Percentiles rank a stretch among this genome's conserved stretches.
Evolutionary conservation across 2,113 vertebrate species (phyloP).

Genomic region (Chionis minor): DNA sequence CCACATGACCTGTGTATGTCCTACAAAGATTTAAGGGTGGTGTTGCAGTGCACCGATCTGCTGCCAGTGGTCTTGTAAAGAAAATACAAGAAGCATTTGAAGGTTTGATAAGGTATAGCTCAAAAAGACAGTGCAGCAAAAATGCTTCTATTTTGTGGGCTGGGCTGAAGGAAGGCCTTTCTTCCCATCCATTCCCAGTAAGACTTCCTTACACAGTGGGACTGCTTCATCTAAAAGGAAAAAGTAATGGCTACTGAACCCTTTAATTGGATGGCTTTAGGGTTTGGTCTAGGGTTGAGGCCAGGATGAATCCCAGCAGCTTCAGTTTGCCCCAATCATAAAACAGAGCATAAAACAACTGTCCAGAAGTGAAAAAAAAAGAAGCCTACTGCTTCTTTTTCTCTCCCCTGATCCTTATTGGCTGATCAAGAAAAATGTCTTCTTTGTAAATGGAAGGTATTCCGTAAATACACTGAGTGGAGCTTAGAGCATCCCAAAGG

Average conservation of each 20-base stretch:
- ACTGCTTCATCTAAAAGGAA: background rate
- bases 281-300: background rate
- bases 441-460: constrained; percentile 43
- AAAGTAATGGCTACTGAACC: background rate
- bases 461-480: constrained; percentile 52
- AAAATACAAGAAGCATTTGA: background rate
- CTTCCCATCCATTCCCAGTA: background rate
- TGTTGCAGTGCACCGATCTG: background rate
- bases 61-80: background rate
- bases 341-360: constrained; percentile 6
- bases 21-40: background rate
- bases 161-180: background rate
- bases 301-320: background rate
- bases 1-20: background rate
- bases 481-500: constrained; percentile 44
- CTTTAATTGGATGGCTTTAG: background rate
- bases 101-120: background rate
- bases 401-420: background rate
- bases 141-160: background rate
- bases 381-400: background rate
- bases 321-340: constrained; percentile 5
- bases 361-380: background rate
- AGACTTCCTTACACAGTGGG: background rate
- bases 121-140: background rate
- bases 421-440: constrained; percentile 28